Evolutionary conservation across 2,888 invertebrate genomes (phyloP).

Genomic region (Thereva unica): DNA sequence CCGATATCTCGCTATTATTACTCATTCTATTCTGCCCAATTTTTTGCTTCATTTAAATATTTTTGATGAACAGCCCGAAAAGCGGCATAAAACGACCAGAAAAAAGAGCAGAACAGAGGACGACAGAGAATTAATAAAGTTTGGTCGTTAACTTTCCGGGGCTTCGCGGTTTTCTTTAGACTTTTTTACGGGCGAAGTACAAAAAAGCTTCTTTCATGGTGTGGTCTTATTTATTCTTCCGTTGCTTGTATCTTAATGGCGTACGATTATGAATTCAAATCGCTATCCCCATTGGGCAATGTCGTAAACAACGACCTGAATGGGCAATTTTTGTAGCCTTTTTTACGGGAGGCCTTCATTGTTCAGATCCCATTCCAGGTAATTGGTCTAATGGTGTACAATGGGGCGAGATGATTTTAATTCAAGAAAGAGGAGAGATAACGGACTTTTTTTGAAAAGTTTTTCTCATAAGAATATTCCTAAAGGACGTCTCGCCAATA

Average conservation of each 20-base stretch:
- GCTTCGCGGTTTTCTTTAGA: constrained; percentile 6
- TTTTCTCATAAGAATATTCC: background rate
- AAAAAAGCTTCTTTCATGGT: constrained; percentile 18
- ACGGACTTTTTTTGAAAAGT: background rate
- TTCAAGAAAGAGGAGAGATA: background rate
- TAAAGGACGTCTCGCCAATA: background rate
- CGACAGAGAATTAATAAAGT: constrained; percentile 20
- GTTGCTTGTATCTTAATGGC: constrained; percentile 28
- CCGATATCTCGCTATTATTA: background rate
- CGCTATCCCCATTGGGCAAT: constrained; percentile 40
- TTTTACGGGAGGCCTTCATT: constrained; percentile 21
- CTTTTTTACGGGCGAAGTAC: background rate
- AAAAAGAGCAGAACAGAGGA: background rate
- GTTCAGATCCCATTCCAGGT: constrained; percentile 31
- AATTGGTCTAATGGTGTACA: constrained; percentile 34
- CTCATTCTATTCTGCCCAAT: constrained; percentile 24
- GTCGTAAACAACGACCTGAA: constrained; percentile 36
- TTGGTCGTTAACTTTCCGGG: background rate
- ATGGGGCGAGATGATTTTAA: constrained; percentile 25
- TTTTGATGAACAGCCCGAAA: constrained; percentile 19
- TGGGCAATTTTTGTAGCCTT: constrained; percentile 35
- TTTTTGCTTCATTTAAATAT: constrained; percentile 31
- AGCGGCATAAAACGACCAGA: background rate
- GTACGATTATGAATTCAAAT: constrained; percentile 40
- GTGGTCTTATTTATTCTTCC: constrained; percentile 37